Evolutionary conservation across 2,888 invertebrate species (phyloP).

Genomic region (Capitulum mitella): DNA sequence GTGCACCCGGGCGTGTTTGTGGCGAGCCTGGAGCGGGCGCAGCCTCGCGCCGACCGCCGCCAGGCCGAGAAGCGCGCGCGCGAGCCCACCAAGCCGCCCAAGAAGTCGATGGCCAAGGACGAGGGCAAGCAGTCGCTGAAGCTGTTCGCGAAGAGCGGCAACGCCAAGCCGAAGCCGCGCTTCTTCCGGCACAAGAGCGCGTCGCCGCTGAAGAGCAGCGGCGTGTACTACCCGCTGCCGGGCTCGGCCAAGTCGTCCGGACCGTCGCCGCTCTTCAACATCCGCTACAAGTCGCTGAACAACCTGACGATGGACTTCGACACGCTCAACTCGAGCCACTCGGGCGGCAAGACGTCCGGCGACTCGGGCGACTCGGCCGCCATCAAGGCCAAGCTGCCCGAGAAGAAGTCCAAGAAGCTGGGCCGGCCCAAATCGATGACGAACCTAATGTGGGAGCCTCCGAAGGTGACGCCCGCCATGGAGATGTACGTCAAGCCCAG

Average conservation of each 20-base stretch:
- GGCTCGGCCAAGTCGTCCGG: slow-evolving; percentile 34
- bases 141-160: slow-evolving; percentile 67
- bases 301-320: slow-evolving; percentile 56
- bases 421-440: slow-evolving; percentile 78
- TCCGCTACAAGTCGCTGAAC: slow-evolving; percentile 51
- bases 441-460: slow-evolving; percentile 57
- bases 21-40: not conserved
- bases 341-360: slow-evolving; percentile 75
- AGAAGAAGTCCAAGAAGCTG: slow-evolving; percentile 66
- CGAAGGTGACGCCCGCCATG: slow-evolving; percentile 42
- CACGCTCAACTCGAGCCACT: slow-evolving; percentile 79
- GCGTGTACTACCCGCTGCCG: slow-evolving; percentile 15
- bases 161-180: slow-evolving; percentile 50
- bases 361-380: slow-evolving; percentile 60
- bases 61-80: slow-evolving; percentile 24
- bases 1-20: slow-evolving; percentile 2
- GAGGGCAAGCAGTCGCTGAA: slow-evolving; percentile 53
- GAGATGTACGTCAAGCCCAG: slow-evolving; percentile 30
- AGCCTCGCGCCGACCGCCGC: slow-evolving; percentile 27
- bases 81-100: slow-evolving; percentile 23
- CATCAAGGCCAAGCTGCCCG: slow-evolving; percentile 54
- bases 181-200: slow-evolving; percentile 63
- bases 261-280: slow-evolving; percentile 68
- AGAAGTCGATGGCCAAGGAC: not conserved
- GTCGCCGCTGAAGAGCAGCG: slow-evolving; percentile 55